phyloP scores from a whole-genome alignment of 2,797 vertebrate genomes.

The Peromyscus attwateri region DNA sequence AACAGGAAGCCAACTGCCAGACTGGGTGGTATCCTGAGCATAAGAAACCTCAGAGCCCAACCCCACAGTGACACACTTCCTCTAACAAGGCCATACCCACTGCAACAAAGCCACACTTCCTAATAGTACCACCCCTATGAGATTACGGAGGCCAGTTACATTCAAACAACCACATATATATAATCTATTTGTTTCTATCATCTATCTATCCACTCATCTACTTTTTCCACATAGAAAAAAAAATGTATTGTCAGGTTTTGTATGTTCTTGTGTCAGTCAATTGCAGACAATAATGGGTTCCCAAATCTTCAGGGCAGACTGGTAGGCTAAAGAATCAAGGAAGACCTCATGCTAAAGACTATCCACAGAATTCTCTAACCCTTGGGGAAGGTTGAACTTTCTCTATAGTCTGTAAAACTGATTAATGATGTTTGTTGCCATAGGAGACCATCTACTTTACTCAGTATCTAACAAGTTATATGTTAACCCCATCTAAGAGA shows the following conservation, averaged over 20 bases:
- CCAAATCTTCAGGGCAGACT: background rate
- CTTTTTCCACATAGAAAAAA: background rate
- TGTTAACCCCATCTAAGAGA: background rate
- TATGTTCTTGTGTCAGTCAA: background rate
- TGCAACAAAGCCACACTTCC: too few species aligned
- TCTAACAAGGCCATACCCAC: too few species aligned
- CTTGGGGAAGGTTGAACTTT: background rate
- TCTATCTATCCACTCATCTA: background rate
- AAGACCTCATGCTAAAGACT: background rate
- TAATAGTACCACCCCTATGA: too few species aligned
- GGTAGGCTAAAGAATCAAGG: too few species aligned
- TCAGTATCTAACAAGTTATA: background rate
- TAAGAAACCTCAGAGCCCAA: too few species aligned
- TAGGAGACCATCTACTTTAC: background rate
- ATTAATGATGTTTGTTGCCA: background rate
- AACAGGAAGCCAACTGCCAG: too few species aligned
- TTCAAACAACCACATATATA: too few species aligned
- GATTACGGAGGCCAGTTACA: too few species aligned
- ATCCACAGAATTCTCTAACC: background rate
- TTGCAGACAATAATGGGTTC: background rate
- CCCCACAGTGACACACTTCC: too few species aligned
- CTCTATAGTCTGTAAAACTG: background rate
- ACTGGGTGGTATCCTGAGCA: too few species aligned
- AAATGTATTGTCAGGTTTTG: background rate
- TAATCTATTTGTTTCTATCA: background rate